Conservation (phyloP, 2,888 invertebrate genomes). For the Tolmerus cingulatus region DNA sequence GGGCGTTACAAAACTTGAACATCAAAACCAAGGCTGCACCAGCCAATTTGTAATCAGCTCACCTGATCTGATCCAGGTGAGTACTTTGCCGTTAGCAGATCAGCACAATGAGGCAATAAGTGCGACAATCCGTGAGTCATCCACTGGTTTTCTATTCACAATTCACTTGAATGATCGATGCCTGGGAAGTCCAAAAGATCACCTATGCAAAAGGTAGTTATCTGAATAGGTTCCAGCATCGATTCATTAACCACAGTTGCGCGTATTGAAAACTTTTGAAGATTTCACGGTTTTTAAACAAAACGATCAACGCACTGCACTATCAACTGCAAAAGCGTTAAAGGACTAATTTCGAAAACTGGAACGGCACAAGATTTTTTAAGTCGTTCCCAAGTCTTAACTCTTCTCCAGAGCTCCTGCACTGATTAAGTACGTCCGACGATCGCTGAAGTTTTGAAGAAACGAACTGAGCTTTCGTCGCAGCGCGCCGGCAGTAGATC, state of each 20-base stretch:
- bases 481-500: not conserved
- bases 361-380: not conserved
- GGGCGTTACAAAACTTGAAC: conserved; percentile 1
- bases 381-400: not conserved
- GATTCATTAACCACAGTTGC: not conserved
- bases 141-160: not conserved
- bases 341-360: not conserved
- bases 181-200: not conserved
- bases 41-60: not conserved
- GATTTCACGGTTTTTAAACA: not conserved
- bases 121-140: conserved; percentile 1
- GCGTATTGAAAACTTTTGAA: not conserved
- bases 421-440: not conserved
- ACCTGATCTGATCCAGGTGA: not conserved
- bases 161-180: not conserved
- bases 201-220: not conserved
- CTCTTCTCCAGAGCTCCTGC: not conserved
- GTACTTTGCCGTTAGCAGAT: not conserved
- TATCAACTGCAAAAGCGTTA: not conserved
- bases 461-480: not conserved
- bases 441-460: not conserved
- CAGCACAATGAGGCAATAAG: not conserved
- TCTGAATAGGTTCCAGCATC: not conserved
- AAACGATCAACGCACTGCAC: not conserved
- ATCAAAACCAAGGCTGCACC: not conserved